These are phyloP conservation scores for Paraplagusia blochii DNA, from an alignment of 2,113 vertebrate genomes.

Conservation along the genomic window DNA sequence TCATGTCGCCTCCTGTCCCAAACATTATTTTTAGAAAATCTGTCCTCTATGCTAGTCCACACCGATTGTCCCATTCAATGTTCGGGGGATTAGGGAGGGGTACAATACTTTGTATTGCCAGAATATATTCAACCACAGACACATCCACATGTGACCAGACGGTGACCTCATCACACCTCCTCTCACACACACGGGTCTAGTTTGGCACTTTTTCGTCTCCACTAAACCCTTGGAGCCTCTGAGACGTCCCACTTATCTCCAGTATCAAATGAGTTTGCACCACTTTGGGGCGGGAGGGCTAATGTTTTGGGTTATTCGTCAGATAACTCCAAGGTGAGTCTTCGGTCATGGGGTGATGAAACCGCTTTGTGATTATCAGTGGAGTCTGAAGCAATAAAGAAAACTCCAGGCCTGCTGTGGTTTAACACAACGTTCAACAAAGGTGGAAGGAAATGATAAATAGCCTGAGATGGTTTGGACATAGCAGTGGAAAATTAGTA, in stretches of 20 bases:
- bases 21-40: constrained; percentile 22
- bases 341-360: constrained; percentile 38
- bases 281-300: constrained; percentile 2
- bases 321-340: constrained; percentile 37
- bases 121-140: constrained; percentile 1
- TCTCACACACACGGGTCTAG: background rate
- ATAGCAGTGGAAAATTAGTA: too few relatives aligned
- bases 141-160: background rate
- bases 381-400: constrained; percentile 34
- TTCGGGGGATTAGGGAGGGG: constrained; percentile 20
- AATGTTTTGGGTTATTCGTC: constrained; percentile 25
- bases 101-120: constrained; percentile 15
- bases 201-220: background rate
- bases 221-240: background rate
- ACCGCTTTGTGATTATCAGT: constrained; percentile 22
- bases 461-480: too few relatives aligned
- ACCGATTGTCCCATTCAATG: constrained; percentile 11
- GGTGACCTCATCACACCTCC: constrained; percentile 10
- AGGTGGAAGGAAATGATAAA: too few relatives aligned
- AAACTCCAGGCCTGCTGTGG: background rate
- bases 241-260: constrained; percentile 19
- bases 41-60: constrained; percentile 11
- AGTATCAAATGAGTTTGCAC: constrained; percentile 16
- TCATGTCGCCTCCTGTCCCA: constrained; percentile 19
- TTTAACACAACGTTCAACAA: background rate